Percentiles rank a stretch among this genome's conserved stretches.
phyloP scores from a whole-genome alignment of 1,140 invertebrate species.

The Schlechtendalia chinensis region DNA sequence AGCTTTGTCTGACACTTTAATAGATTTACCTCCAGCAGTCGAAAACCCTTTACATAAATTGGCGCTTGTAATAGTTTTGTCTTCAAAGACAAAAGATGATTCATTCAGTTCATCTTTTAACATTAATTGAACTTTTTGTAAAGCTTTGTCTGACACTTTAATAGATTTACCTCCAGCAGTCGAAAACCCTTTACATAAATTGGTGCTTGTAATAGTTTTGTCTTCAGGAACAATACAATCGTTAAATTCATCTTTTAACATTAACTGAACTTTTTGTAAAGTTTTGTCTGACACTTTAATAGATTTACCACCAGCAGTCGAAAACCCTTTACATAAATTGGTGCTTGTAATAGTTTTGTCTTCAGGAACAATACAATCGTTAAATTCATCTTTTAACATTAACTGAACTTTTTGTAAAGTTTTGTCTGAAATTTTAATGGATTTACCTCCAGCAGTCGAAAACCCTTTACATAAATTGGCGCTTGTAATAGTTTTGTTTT shows the following conservation, averaged over 20 bases:
- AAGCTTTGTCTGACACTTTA: background rate
- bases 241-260: background rate
- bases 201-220: background rate
- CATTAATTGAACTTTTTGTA: constrained; percentile 6
- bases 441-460: background rate
- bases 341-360: background rate
- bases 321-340: background rate
- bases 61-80: background rate
- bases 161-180: constrained; percentile 1
- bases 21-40: background rate
- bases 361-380: background rate
- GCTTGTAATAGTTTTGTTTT: background rate
- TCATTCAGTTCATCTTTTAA: constrained; percentile 8
- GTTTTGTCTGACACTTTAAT: constrained; percentile 3
- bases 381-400: background rate
- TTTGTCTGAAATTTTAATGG: background rate
- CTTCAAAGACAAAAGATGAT: background rate
- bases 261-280: background rate
- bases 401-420: constrained; percentile 10
- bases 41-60: background rate
- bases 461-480: background rate
- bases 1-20: background rate
- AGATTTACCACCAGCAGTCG: background rate
- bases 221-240: background rate
- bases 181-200: background rate